These are phyloP conservation scores for Ophion slaviceki DNA, from an alignment of 2,888 invertebrate species.

Conservation along the genomic window DNA sequence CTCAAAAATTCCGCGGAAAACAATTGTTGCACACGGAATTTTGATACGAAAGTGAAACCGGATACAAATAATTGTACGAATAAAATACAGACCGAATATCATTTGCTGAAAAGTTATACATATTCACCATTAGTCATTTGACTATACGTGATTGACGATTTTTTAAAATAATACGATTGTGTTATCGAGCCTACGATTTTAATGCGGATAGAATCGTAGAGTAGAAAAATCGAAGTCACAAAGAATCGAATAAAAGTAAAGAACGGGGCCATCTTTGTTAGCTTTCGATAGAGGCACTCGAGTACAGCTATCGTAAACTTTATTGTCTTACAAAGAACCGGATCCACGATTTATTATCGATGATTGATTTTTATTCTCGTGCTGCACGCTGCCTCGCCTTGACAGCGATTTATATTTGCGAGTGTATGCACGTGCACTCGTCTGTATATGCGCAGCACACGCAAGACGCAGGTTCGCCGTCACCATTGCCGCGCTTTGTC, in stretches of 20 bases:
- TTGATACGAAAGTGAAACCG: too few relatives aligned
- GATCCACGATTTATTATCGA: constrained; percentile 47
- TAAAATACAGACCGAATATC: too few relatives aligned
- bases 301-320: constrained; percentile 21
- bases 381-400: constrained; percentile 4
- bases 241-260: not conserved
- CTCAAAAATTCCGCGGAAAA: too few relatives aligned
- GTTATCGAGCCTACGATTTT: not conserved
- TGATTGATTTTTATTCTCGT: constrained; percentile 43
- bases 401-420: constrained; percentile 8
- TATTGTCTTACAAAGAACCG: constrained; percentile 28
- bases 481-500: constrained; percentile 11
- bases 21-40: too few relatives aligned
- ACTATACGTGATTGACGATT: too few relatives aligned
- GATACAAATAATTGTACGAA: too few relatives aligned
- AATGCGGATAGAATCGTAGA: not conserved
- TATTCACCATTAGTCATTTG: too few relatives aligned
- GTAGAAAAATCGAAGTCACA: not conserved
- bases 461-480: not conserved
- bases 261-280: not conserved
- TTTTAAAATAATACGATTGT: too few relatives aligned
- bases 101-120: too few relatives aligned
- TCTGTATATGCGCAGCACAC: not conserved
- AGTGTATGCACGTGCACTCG: not conserved
- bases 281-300: constrained; percentile 11